Base-by-base conservation (phyloP, 2,888 invertebrate species). In the Steinernema scapterisci region DNA sequence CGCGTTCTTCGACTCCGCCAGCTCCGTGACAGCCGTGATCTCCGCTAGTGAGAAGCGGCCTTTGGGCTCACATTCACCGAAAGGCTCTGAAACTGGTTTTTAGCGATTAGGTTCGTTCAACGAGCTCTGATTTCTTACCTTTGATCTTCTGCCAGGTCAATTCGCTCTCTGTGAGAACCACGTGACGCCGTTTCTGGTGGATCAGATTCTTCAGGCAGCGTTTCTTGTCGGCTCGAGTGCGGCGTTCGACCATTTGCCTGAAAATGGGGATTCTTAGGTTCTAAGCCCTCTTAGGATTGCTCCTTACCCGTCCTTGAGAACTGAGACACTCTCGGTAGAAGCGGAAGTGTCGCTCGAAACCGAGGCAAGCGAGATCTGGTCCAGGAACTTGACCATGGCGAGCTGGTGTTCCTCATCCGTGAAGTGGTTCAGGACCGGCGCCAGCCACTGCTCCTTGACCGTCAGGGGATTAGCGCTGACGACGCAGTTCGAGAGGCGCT, bases 381-480 rank as follows among this genome's bases (percentile, higher is more conserved):
- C 87, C 16, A 87, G 76, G 75, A 86, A 86, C 23, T 74, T 45
- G 21, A 76, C 74, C 87, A 87, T 87, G 19, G 79, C 79, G 5
- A 25, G 23, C 56, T 80, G 79, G 72, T 87, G 84, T 16, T 76
- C 75, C 0, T 82, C 84, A 72, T 82, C 83, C 1, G 80, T 80
- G 9, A 87, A 82, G 44, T 79, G 79, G 38, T 78, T 73, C 52
- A 87, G 76, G 1, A 85, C 82, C 16, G 80, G 81, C 11, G 78
- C 79, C 72, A 87, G 75, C 87, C 87, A 87, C n/a, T 83, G 76
- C 74, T 86, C 86, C 75, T 85, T 82, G 46, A 71, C 75, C 19
- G 71, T 84, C 21, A 81, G 75, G 16, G 83, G 81, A 38, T 80
- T 80, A 23, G 79, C 80, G 25, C 83, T 83, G 38, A 87, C 87